Conservation (phyloP, 2,888 invertebrate genomes). For the Dicranocentrus wangi region DNA sequence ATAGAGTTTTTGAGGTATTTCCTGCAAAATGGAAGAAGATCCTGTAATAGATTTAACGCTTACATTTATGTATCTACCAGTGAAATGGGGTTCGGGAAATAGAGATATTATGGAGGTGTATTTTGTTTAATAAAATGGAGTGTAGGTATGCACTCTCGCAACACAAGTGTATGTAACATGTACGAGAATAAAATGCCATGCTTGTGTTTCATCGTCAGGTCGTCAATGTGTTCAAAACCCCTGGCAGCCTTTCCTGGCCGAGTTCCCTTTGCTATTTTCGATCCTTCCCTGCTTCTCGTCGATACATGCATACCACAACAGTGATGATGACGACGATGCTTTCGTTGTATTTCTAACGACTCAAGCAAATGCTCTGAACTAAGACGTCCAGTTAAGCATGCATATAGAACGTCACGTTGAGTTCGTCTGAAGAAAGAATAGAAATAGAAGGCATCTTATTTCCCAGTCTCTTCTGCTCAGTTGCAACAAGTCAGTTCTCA, state of each 20-base stretch:
- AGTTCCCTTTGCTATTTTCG: slow-evolving; percentile 72
- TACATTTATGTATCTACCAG: too few relatives aligned
- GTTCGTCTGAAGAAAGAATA: slow-evolving; percentile 7
- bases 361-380: neutral
- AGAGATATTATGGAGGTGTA: slow-evolving; percentile 26
- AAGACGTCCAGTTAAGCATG: too few relatives aligned
- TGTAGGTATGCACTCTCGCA: neutral
- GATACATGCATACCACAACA: slow-evolving; percentile 35
- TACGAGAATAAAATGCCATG: neutral
- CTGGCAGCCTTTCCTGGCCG: slow-evolving; percentile 72
- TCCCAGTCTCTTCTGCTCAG: slow-evolving; percentile 69
- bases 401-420: too few relatives aligned
- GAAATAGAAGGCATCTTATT: slow-evolving; percentile 45
- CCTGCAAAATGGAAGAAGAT: neutral
- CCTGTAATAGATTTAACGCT: neutral
- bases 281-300: slow-evolving; percentile 60
- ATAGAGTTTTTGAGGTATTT: neutral
- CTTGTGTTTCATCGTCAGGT: slow-evolving; percentile 22
- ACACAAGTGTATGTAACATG: neutral
- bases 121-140: too few relatives aligned
- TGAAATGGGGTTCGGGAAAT: neutral
- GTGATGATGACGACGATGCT: slow-evolving; percentile 25
- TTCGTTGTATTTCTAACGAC: neutral
- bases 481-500: slow-evolving; percentile 72
- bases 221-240: slow-evolving; percentile 62